A percentile compares a stretch with the other conserved stretches of the same genome.
Evolutionary conservation across 2,797 vertebrate species (phyloP).

Genomic region (Crocodylus rhombifer): DNA sequence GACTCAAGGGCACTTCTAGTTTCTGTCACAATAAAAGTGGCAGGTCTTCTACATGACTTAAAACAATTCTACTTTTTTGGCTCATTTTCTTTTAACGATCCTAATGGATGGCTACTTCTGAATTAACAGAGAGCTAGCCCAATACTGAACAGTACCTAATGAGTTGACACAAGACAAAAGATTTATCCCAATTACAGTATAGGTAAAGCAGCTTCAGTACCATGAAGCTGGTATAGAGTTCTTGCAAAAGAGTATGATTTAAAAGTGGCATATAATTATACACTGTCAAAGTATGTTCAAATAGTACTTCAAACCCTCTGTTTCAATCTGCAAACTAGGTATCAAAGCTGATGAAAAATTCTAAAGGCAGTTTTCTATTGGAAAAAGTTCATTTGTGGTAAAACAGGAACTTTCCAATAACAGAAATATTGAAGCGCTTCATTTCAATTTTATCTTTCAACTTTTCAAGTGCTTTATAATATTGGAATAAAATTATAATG

Average conservation of each 20-base stretch:
- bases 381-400: not conserved
- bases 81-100: not conserved
- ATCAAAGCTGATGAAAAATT: not conserved
- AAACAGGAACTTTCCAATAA: too few species aligned
- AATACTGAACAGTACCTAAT: not conserved
- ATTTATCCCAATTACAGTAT: not conserved
- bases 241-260: not conserved
- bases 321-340: not conserved
- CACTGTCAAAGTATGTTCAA: not conserved
- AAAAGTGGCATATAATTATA: not conserved
- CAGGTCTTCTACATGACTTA: not conserved
- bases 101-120: not conserved
- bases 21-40: not conserved
- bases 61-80: not conserved
- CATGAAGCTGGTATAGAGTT: not conserved
- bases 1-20: not conserved
- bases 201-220: not conserved
- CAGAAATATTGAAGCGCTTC: too few species aligned
- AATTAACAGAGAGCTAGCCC: not conserved
- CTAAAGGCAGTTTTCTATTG: not conserved
- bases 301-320: not conserved
- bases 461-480: too few species aligned
- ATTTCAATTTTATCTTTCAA: too few species aligned
- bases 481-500: too few species aligned
- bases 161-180: not conserved